Evolutionary conservation across 2,113 vertebrate genomes (phyloP), one percentile per base, ranked within the genome.

Genomic region (Myxocyprinus asiaticus): DNA sequence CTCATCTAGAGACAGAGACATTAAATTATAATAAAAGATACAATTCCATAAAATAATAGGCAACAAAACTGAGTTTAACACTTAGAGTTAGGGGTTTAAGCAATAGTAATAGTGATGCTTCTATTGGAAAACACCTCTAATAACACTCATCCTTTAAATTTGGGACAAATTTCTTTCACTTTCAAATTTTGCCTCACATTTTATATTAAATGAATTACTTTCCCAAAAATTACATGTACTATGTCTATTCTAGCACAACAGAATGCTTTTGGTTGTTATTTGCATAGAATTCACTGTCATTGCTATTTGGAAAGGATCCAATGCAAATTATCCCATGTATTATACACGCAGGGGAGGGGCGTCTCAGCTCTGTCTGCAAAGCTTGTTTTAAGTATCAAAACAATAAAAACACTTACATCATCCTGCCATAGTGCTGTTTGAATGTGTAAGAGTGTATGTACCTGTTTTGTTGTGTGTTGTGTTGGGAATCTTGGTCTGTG

Each of bases 401-500:
- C 48, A 53, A 4, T 22, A 6, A 14, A 12, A 56, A 56, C 12
- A 51, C 53, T 14, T 12, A 14, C 53, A 5, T 5, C 5, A 56
- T 12, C 53, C 11, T 56, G 47, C 47, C 47, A 48, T 7, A 48
- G 53, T 14, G 14, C 1, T 14, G 53, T 12, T 56, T 12, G 14
- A 56, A 12, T 56, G 14, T 12, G 14, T n/a, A 15, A 15, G 10
- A 15, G 7, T 5, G 7, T n/a, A 58, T 58, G 55, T 42, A 75
- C 72, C 72, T 10, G 58, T n/a, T 62, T 89, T 48, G 90, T 87
- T 61, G 83, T 84, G 0, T 47, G 83, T 85, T 5, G 85, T 77
- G 0, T 84, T 80, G 0, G 89, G 90, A 81, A 91, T 93, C 90
- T 97, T 98, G 61, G 97, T 98, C 86, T 96, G 95, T 58, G 97